Base-by-base conservation (phyloP, 2,888 invertebrate species). In the Lacanobia wlatinum region DNA sequence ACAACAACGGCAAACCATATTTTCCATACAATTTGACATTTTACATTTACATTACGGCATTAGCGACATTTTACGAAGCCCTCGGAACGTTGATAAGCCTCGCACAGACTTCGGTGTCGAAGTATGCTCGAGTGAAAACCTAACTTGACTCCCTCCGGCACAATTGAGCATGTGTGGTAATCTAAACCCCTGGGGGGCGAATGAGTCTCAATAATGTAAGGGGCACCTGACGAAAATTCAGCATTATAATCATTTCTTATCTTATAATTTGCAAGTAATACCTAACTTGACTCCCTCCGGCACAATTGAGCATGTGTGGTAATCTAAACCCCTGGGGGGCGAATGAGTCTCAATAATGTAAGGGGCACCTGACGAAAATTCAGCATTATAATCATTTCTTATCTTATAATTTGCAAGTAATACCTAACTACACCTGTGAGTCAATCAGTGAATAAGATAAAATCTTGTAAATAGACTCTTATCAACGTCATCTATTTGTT, bases 381-480 rank as follows among this genome's bases (percentile, higher is more conserved):
- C 53, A 72, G 46, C 40, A 40, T 53, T 40, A n/a, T 21, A 23
- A 52, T 23, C 0, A 21, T 28, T 28, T 12, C 10, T 21, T 52
- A 52, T 52, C 40, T 55, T 16, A 67, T 34, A 14, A 43, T n/a
- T 1, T 16, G 40, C 16, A 40, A 38, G 16, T 48, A 53, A 59
- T 43, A 52, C 3, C 3, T 6, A n/a, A 43, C 43, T 43, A 43
- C 12, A 10, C 1, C 1, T 28, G 48, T 52, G 28, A 28, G 9
- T 48, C 38, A n/a, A 62, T 52, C 28, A 48, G 56, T 68, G 61
- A 60, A 66, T 55, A 61, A 53, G 21, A 77, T 63, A 75, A 75
- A 59, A 69, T 46, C n/a, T 46, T 9, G 60, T 66, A 48, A 48
- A 16, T 60, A 46, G n/a, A 76, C 28, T 23, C 3, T 70, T 70